phyloP scores from a whole-genome alignment of 1,140 invertebrate genomes.

The Helicoverpa zea region DNA sequence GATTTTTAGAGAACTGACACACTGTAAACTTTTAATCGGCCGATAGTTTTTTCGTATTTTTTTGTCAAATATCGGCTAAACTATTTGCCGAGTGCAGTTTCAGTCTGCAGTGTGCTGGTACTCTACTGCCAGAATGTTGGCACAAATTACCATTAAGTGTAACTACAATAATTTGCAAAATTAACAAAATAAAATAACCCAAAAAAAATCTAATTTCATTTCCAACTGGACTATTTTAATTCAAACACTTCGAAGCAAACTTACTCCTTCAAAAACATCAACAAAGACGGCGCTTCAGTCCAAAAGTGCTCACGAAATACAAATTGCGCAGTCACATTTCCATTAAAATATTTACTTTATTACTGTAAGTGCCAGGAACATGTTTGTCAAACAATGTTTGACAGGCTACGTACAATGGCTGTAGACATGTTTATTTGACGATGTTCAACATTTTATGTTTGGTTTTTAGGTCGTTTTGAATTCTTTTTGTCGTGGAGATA shows the following conservation, averaged over 20 bases:
- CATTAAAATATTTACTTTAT: conserved; percentile 33
- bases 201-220: no score
- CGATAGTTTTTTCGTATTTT: no score
- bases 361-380: conserved; percentile 17
- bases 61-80: no score
- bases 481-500: neutral
- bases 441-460: neutral
- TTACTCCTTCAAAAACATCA: conserved; percentile 2
- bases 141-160: no score
- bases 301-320: conserved; percentile 3
- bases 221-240: no score
- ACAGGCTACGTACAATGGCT: neutral
- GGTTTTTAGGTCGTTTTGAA: neutral
- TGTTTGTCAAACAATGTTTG: conserved; percentile 32
- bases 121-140: no score
- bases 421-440: conserved; percentile 25
- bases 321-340: conserved; percentile 31
- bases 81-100: no score
- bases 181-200: no score
- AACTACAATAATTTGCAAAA: no score
- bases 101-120: no score
- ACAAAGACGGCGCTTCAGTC: neutral
- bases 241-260: neutral
- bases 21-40: no score
- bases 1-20: no score